Base-by-base conservation (phyloP, 2,797 vertebrate genomes). In the Chelmon rostratus region DNA sequence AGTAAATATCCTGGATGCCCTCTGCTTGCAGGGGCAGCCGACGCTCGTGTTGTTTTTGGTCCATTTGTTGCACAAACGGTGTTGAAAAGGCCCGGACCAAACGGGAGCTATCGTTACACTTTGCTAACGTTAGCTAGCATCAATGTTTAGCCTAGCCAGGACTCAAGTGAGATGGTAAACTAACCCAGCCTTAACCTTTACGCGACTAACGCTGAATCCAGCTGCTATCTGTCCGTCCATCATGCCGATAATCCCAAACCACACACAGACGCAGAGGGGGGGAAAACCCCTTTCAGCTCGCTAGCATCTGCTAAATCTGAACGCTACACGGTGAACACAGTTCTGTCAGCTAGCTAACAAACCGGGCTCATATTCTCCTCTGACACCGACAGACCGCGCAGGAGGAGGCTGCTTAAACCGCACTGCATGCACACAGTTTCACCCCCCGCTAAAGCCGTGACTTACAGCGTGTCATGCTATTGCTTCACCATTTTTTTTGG, bases 401-500 rank as follows among this genome's bases (percentile, higher is more conserved):
- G 62, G 7, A 73, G 5, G 9, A 76, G 8, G 35, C 37, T 3
- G 54, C 23, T 8, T 9, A 71, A 79, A 59, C 19, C 50, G 52
- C 66, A 37, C 13, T 13, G 71, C 84, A 79, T 76, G 79, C 86
- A 86, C 59, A 56, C 3, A 68, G 63, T 64, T 33, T 56, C 64
- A 15, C 47, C 75, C 68, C 50, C 76, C 2, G 56, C 37, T 35
- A 50, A 49, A 72, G 53, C 64, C 23, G 71, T 2, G 19, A 92
- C 91, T 92, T 84, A 91, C 91, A 87, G 83, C 59, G 42, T 78
- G 82, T 81, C 76, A 72, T 91, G 88, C 90, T 94, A 94, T 67
- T 92, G 93, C 88, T 91, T 90, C 93, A 89, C 83, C 94, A 94
- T 95, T 86, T 90, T 91, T 95, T 86, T 89, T 91, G 84, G 76